Conservation (phyloP, 2,113 vertebrate genomes). For the human region GRCh38 chr1:49081501-49082000, state of each 20-base stretch:
- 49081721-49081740: background rate
- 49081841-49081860: background rate
- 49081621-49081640: background rate
- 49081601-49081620: background rate
- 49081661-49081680: background rate
- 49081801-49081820: background rate
- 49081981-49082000: slow-evolving; percentile 19
- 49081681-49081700: background rate
- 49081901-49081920: background rate
- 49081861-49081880: background rate
- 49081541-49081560: background rate
- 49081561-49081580: background rate
- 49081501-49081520: background rate
- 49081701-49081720: background rate
- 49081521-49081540: slow-evolving; percentile 18
- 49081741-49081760: slow-evolving; percentile 1
- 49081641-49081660: background rate
- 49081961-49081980: background rate
- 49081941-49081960: background rate
- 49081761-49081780: background rate
- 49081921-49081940: background rate
- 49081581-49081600: background rate
- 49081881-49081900: background rate
- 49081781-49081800: background rate
- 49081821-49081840: background rate